Evolutionary conservation across 2,888 invertebrate genomes (phyloP).

Genomic region (Pollenia angustigena): DNA sequence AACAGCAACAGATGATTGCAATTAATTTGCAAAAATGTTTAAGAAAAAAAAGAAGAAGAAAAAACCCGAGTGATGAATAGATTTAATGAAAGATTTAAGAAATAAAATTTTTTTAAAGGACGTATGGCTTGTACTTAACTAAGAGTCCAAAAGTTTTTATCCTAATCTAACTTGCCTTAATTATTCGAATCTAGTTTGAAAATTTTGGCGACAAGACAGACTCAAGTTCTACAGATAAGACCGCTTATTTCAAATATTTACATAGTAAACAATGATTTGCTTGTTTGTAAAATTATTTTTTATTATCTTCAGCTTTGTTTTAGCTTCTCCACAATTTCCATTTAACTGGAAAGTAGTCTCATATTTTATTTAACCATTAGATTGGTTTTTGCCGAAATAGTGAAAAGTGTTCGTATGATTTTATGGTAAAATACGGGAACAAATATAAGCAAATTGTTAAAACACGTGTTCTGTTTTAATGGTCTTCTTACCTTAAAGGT

Average conservation of each 20-base stretch:
- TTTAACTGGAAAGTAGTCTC: constrained; percentile 33
- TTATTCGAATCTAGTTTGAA: no score
- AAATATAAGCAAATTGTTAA: constrained; percentile 61
- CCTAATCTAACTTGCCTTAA: no score
- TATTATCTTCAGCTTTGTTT: background rate
- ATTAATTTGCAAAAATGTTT: constrained; percentile 51
- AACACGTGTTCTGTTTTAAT: constrained; percentile 73
- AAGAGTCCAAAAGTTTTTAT: background rate
- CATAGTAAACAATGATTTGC: background rate
- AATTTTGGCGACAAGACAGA: no score
- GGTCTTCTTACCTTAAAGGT: constrained; percentile 63
- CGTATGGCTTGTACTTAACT: background rate
- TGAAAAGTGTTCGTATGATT: constrained; percentile 47
- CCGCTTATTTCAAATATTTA: background rate
- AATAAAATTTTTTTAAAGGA: background rate
- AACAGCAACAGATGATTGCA: constrained; percentile 61
- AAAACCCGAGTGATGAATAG: constrained; percentile 29
- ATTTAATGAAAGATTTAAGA: constrained; percentile 49
- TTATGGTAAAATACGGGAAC: constrained; percentile 11
- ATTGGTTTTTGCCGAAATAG: constrained; percentile 23
- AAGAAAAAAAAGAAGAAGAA: background rate
- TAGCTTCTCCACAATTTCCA: background rate
- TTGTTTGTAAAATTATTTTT: background rate
- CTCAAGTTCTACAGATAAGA: no score
- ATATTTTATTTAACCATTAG: constrained; percentile 47